Base-by-base conservation (phyloP, 2,888 invertebrate species). In the Tethea ocularis region DNA sequence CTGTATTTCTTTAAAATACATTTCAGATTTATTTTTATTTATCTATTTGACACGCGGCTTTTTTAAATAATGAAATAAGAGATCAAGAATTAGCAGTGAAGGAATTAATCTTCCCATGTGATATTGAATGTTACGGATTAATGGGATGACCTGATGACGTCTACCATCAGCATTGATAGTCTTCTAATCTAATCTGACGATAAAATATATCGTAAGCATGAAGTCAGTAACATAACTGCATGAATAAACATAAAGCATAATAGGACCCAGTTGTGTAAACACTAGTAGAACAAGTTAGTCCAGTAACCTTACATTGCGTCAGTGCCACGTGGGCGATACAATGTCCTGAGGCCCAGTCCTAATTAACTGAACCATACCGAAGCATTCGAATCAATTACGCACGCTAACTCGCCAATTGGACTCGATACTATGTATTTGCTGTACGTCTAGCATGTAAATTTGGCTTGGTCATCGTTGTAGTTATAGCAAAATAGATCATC, bases 301-400 rank as follows among this genome's bases (percentile, higher is more conserved):
- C 67, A 69, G 71, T 74, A 72, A 64, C 68, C 66, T 68, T 65
- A 46, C 36, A 33, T 63, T 71, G 69, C 73, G 75, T 77, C 73
- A 66, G 58, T 51, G 56, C 72, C 78, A 77, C 81, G 81, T 83
- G 81, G 83, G 83, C 72, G 77, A 69, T 58, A 57, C 61, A 68
- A 61, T 70, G 71, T 72, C 74, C 72, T 71, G 60, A 69, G 65
- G 29, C 52, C n/a, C 52, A n/a, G 33, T 13, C 17, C 26, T 29
- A 53, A 26, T n/a, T 26, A 29, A 53, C 26, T 6, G 52, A 53
- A 26, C 29, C 26, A 52, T 8, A 52, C 52, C 23, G 26, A 29
- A 26, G 26, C 61, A 60, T 53, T 56, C 61, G 63, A 62, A 63
- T 65, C 57, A 67, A 68, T 74, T 61, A 61, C 57, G 57, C 51